Evolutionary conservation across 2,113 vertebrate genomes (phyloP), one percentile per base, ranked within the genome.

Genomic region (Cinclus mexicanus): DNA sequence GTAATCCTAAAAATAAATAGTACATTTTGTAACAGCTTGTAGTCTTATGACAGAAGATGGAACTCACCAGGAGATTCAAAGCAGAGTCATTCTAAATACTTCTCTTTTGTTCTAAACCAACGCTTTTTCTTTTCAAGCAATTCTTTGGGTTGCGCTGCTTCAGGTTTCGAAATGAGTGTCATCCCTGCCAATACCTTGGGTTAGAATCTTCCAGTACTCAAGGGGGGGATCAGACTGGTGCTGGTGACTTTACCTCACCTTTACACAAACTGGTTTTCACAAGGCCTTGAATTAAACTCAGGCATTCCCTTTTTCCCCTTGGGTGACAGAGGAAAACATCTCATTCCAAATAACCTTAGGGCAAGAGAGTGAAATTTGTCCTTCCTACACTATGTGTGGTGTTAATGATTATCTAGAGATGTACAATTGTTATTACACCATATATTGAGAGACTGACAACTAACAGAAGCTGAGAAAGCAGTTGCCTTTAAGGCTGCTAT

Each of bases 1-100:
- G 78, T 26, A 67, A 71, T 68, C 78, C 74, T 85, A 92, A 94
- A 95, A 87, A 87, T 67, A 93, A 81, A 70, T 25, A 86, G 67
- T 67, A 95, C 60, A 46, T 71, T 68, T 24, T 82, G 23, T 82
- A 88, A 83, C 75, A 92, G 79, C 52, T 56, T 87, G 52, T 63
- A 79, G 44, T 71, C 42, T 82, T 65, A 59, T 24, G 57, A 79
- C 39, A 81, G 42, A 76, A 82, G 79, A 85, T 21, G 44, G 24
- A 90, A 81, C 35, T 90, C 56, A 59, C 52, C 47, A 67, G 44
- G 44, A 92, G 49, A 64, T 33, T 76, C 33, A 50, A 57, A 71
- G 47, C 28, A 88, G 42, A 65, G 7, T 19, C 1, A 52, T 50
- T 42, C 75, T 24, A 81, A 89, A 94, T 53, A 49, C 19, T 82